A percentile compares a stretch with the other conserved stretches of the same genome.
Conservation (phyloP, 1,140 invertebrate genomes). For the Apolygus lucorum region DNA sequence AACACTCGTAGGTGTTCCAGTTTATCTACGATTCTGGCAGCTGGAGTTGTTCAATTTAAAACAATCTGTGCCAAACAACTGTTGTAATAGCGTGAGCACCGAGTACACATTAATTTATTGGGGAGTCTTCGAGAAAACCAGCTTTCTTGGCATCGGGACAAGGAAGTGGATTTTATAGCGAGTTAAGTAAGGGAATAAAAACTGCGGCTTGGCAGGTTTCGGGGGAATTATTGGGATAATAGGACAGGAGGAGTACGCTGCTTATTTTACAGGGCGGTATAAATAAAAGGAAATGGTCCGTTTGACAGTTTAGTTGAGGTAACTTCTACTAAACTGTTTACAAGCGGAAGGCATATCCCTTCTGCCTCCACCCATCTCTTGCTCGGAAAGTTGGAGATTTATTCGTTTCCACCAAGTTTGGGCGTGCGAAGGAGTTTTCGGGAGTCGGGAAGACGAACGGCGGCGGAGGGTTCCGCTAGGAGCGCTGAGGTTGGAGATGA, state of each 20-base stretch:
- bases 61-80: no score
- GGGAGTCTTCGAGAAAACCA: no score
- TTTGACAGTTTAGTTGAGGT: neutral
- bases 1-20: no score
- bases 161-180: no score
- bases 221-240: neutral
- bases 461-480: neutral
- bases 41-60: no score
- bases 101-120: no score
- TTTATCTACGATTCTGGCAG: no score
- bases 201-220: neutral
- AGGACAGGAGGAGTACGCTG: neutral
- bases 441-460: neutral
- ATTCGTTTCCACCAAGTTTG: constrained; percentile 3
- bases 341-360: neutral
- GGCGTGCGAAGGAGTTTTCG: neutral
- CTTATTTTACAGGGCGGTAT: neutral
- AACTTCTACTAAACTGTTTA: neutral
- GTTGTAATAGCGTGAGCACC: no score
- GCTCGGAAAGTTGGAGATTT: neutral
- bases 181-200: no score
- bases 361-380: neutral
- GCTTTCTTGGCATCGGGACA: no score
- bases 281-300: neutral
- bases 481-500: constrained; percentile 4